Percentiles rank a stretch among this genome's conserved stretches.
phyloP scores from a whole-genome alignment of 2,113 vertebrate genomes.

The Probosciger aterrimus region DNA sequence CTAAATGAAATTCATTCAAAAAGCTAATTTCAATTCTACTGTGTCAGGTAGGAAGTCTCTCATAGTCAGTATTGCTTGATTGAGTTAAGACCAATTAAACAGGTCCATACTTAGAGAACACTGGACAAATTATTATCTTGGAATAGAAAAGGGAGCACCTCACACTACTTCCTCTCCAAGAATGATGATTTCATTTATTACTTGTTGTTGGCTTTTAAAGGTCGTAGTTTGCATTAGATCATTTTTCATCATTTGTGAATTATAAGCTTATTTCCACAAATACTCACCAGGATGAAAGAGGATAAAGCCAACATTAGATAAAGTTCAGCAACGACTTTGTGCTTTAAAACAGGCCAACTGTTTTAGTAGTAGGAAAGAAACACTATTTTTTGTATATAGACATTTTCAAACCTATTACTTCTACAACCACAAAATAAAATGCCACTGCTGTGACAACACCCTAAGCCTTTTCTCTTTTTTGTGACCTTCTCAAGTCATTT shows the following conservation, averaged over 20 bases:
- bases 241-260: neutral
- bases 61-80: neutral
- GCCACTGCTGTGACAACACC: neutral
- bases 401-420: neutral
- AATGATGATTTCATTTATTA: neutral
- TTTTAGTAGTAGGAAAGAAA: neutral
- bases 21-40: neutral
- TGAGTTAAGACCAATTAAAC: neutral
- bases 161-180: neutral
- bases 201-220: neutral
- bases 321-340: neutral
- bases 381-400: neutral
- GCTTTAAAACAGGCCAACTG: neutral
- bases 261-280: neutral
- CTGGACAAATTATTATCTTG: neutral
- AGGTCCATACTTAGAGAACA: neutral
- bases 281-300: neutral
- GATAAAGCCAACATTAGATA: neutral
- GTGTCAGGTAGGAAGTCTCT: neutral
- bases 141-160: neutral
- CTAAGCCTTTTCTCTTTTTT: neutral
- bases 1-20: neutral
- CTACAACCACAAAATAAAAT: neutral
- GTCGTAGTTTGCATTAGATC: neutral
- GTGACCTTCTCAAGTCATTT: neutral